Base-by-base conservation (phyloP, 1,140 invertebrate species). In the Caenorhabditis remanei region DNA sequence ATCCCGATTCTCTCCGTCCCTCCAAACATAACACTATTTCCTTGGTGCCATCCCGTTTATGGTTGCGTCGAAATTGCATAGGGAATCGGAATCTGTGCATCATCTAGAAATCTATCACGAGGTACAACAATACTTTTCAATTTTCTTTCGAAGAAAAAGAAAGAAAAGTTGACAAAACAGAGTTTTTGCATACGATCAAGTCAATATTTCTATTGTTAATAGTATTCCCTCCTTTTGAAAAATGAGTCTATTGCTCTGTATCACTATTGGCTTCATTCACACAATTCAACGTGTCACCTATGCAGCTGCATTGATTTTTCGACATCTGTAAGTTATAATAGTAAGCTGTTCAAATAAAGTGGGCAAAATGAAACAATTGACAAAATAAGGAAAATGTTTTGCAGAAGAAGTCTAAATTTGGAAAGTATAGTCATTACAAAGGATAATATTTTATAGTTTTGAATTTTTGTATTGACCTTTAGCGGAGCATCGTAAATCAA, bases 41-140 rank as follows among this genome's bases (percentile, higher is more conserved):
- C 9, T 75, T 50, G 43, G 43, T 50, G 46, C 71, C 50, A 79
- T 50, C 4, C 14, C 46, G 40, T 79, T 79, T 79, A 50, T 79
- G 71, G 71, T 50, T 79, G 71, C 53, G 71, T 79, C 46, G 24
- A 79, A 79, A 79, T 79, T 79, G 46, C 71, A 50, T 50, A n/a
- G 71, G 16, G 13, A 46, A 24, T 79, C 21, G n/a, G 53, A 53
- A 46, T 79, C 40, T 24, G 19, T 8, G 7, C 11, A 16, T 5
- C 40, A 21, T 32, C 32, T n/a, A 79, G 71, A 50, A 32, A 24
- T 11, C 32, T 4, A 16, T 16, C 16, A 14, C 46, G 40, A 40
- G 21, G 4, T 14, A 71, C 40, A 13, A 63, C 6, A n/a, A 7
- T 65, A 19, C 9, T 11, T 24, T 65, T 65, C 63, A 65, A 13